Evolutionary conservation across 2,113 vertebrate species (phyloP).

Genomic region (Pholis gunnellus): DNA sequence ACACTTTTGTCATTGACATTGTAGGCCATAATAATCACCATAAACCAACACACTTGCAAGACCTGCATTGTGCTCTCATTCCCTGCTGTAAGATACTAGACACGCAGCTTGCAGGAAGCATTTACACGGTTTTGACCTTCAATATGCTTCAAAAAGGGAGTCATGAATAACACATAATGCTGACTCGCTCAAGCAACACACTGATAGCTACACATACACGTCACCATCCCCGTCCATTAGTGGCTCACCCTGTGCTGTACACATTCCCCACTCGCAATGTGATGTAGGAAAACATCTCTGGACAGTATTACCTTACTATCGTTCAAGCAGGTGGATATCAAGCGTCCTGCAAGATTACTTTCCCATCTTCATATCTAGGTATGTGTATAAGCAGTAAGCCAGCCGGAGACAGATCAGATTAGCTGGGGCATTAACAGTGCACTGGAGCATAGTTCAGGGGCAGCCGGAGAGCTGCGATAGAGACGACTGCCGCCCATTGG

Average conservation of each 20-base stretch:
- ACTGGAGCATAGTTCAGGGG: conserved; percentile 61
- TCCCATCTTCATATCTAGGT: conserved; percentile 58
- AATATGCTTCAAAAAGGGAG: conserved; percentile 39
- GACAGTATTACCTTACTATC: conserved; percentile 41
- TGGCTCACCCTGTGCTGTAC: conserved; percentile 6
- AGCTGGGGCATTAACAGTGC: conserved; percentile 64
- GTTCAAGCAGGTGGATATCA: conserved; percentile 33
- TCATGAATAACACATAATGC: conserved; percentile 71
- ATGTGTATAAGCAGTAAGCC: conserved; percentile 70
- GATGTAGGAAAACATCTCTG: conserved; percentile 42
- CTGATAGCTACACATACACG: conserved; percentile 32
- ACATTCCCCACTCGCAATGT: conserved; percentile 32
- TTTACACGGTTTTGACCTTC: conserved; percentile 62
- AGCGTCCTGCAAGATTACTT: conserved; percentile 50
- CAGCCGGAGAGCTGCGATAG: conserved; percentile 50
- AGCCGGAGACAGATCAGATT: conserved; percentile 72
- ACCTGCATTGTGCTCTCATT: background rate
- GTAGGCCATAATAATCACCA: background rate
- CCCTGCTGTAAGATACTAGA: conserved; percentile 20
- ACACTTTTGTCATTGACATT: background rate
- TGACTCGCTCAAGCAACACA: conserved; percentile 40
- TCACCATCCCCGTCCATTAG: conserved; percentile 41
- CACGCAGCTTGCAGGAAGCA: background rate
- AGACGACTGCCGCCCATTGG: conserved; percentile 30
- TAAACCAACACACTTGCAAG: background rate